Percentiles rank a stretch among this genome's conserved stretches.
Conservation (phyloP, 2,888 invertebrate genomes). For the Pecten maximus region DNA sequence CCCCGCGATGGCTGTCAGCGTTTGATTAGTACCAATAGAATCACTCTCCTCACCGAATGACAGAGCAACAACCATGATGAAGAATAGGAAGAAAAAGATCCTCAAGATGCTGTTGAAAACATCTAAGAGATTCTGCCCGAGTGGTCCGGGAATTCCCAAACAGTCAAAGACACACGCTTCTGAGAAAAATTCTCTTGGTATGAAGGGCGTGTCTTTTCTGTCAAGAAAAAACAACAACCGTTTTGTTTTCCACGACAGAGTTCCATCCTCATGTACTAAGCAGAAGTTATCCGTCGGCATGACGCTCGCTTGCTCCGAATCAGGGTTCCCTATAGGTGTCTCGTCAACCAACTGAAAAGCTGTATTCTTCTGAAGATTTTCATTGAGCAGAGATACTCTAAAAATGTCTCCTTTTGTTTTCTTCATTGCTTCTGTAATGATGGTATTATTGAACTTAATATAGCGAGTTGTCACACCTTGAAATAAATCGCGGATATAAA, state of each 20-base stretch:
- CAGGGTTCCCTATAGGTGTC: background rate
- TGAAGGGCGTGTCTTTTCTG: background rate
- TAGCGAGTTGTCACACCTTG: background rate
- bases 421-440: background rate
- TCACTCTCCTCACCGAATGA: background rate
- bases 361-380: background rate
- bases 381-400: background rate
- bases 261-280: background rate
- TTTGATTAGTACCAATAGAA: background rate
- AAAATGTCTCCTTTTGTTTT: background rate
- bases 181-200: background rate
- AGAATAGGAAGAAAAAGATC: background rate
- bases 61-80: background rate
- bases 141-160: background rate
- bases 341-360: background rate
- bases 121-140: background rate
- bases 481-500: background rate
- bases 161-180: background rate
- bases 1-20: background rate
- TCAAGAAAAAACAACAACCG: background rate
- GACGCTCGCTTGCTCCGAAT: background rate
- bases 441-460: background rate
- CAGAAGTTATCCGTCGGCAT: background rate
- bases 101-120: background rate
- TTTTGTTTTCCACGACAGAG: background rate